Evolutionary conservation across 2,797 vertebrate genomes (phyloP).

Genomic region (Pristis pectinata): DNA sequence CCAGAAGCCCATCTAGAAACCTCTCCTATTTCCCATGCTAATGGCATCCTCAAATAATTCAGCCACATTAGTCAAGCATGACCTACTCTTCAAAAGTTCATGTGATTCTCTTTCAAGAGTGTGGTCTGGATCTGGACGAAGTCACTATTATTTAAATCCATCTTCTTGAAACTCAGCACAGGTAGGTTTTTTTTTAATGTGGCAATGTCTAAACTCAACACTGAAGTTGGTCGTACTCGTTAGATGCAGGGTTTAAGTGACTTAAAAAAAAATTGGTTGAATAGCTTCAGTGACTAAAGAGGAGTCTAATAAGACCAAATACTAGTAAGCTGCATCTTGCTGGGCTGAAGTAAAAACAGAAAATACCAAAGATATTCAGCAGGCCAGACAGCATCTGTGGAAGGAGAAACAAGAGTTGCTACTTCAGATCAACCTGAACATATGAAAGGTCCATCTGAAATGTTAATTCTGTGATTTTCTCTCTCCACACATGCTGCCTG

Average conservation of each 20-base stretch:
- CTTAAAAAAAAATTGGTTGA: background rate
- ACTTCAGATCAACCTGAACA: too few relatives aligned
- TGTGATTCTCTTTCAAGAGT: background rate
- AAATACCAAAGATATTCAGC: too few relatives aligned
- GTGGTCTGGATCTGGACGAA: background rate
- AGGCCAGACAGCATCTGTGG: too few relatives aligned
- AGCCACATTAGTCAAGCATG: background rate
- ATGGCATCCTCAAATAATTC: background rate
- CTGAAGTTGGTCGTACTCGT: background rate
- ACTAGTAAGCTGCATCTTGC: background rate
- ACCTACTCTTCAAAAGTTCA: background rate
- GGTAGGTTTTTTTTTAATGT: background rate
- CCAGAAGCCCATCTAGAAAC: background rate
- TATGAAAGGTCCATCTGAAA: too few relatives aligned
- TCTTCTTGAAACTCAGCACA: background rate
- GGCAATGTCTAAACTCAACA: background rate
- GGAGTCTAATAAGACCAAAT: background rate
- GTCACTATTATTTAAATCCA: background rate
- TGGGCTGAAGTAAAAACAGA: background rate
- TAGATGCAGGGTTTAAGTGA: background rate
- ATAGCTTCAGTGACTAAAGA: background rate
- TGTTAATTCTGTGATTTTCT: too few relatives aligned
- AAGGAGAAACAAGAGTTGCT: too few relatives aligned
- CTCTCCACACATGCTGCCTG: too few relatives aligned
- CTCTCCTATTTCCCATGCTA: background rate